A percentile compares a stretch with the other conserved stretches of the same genome.
Conservation (phyloP, 2,888 invertebrate species). For the Galerucella calmariensis region DNA sequence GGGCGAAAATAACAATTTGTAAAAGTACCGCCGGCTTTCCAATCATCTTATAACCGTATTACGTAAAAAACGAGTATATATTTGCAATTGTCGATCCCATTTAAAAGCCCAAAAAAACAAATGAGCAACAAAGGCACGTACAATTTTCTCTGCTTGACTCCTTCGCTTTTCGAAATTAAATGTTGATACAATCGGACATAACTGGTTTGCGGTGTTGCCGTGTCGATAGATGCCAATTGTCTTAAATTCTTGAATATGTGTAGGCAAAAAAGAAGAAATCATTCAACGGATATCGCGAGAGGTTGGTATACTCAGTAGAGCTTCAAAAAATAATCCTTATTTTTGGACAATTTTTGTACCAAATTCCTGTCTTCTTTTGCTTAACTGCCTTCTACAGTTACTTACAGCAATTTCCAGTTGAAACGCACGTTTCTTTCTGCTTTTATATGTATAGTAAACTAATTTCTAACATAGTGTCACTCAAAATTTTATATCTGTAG, state of each 20-base stretch:
- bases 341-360: too few relatives aligned
- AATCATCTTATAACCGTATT: background rate
- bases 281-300: too few relatives aligned
- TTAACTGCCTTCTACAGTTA: too few relatives aligned
- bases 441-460: too few relatives aligned
- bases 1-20: background rate
- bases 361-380: too few relatives aligned
- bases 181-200: constrained; percentile 1
- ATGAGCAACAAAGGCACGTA: constrained; percentile 8
- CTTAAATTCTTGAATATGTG: background rate
- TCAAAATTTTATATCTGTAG: too few relatives aligned
- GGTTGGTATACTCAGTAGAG: too few relatives aligned
- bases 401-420: too few relatives aligned
- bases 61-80: background rate
- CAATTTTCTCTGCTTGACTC: constrained; percentile 5
- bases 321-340: too few relatives aligned
- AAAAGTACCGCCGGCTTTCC: background rate
- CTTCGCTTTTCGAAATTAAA: constrained; percentile 8
- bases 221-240: background rate
- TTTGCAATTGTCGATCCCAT: background rate
- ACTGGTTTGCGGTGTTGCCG: constrained; percentile 18
- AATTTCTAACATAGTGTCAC: too few relatives aligned
- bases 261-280: too few relatives aligned
- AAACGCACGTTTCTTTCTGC: too few relatives aligned
- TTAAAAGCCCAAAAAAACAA: background rate